These are phyloP conservation scores for Brachionus asplanchnoidis DNA, from an alignment of 1,140 invertebrate species.

Conservation along the genomic window DNA sequence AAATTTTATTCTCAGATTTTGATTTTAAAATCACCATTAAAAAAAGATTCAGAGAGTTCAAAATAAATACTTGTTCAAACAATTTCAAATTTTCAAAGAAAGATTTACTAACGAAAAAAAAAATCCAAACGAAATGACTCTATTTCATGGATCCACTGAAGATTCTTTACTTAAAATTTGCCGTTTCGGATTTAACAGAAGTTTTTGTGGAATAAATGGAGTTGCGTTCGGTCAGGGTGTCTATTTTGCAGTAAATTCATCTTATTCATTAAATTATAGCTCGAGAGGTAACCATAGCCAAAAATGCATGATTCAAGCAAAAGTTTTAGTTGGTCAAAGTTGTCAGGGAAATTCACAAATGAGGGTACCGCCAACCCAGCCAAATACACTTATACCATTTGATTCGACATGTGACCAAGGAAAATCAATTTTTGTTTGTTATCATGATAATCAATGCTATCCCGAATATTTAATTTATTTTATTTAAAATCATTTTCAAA, in stretches of 20 bases:
- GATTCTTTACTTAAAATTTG: neutral
- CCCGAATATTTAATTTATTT: constrained; percentile 24
- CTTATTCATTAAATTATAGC: neutral
- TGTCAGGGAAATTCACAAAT: neutral
- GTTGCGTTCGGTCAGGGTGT: constrained; percentile 15
- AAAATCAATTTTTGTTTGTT: neutral
- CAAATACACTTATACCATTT: neutral
- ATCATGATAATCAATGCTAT: constrained; percentile 24
- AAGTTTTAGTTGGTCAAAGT: neutral
- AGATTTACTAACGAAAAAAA: neutral
- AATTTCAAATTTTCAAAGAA: neutral
- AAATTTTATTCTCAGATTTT: too few species aligned
- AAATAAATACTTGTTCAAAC: neutral
- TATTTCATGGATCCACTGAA: constrained; percentile 1
- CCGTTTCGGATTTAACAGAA: constrained; percentile 8
- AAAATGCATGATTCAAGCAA: neutral
- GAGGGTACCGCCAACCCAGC: neutral
- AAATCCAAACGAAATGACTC: neutral
- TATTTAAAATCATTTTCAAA: too few species aligned
- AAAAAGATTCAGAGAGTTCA: neutral
- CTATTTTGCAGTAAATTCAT: constrained; percentile 17
- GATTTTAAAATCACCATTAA: neutral
- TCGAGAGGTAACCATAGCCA: neutral
- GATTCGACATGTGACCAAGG: constrained; percentile 10
- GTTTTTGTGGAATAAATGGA: constrained; percentile 28